Conservation (phyloP, 2,888 invertebrate genomes). For the Drosophila sordidapex region DNA sequence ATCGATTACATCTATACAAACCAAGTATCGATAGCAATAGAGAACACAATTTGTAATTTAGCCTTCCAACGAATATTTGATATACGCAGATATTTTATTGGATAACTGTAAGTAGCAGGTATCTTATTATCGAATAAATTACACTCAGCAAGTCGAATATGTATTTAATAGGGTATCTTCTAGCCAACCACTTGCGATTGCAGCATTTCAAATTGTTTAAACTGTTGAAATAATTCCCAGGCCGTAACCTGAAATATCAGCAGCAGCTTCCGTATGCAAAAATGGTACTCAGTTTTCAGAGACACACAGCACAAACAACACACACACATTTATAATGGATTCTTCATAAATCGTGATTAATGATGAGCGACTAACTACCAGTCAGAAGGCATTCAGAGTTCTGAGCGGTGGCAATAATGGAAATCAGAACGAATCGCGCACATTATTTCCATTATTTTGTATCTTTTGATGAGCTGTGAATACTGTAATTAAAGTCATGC, state of each 20-base stretch:
- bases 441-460: slow-evolving; percentile 50
- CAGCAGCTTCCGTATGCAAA: slow-evolving; percentile 74
- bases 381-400: slow-evolving; percentile 28
- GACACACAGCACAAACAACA: slow-evolving; percentile 19
- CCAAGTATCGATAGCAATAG: neutral
- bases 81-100: neutral
- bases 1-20: neutral
- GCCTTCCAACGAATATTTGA: neutral
- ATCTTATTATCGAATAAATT: neutral
- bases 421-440: slow-evolving; percentile 65
- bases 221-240: slow-evolving; percentile 15
- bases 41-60: neutral
- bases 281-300: slow-evolving; percentile 45
- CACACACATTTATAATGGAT: neutral
- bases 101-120: neutral
- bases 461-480: slow-evolving; percentile 73
- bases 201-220: neutral
- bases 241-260: slow-evolving; percentile 7
- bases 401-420: slow-evolving; percentile 24
- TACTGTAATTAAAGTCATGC: slow-evolving; percentile 65
- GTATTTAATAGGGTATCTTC: neutral
- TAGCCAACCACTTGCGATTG: neutral
- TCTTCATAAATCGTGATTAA: slow-evolving; percentile 68
- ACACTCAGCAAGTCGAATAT: neutral
- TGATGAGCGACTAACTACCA: slow-evolving; percentile 57